These are phyloP conservation scores for Phortica okadai DNA, from an alignment of 2,888 invertebrate genomes.

Conservation along the genomic window DNA sequence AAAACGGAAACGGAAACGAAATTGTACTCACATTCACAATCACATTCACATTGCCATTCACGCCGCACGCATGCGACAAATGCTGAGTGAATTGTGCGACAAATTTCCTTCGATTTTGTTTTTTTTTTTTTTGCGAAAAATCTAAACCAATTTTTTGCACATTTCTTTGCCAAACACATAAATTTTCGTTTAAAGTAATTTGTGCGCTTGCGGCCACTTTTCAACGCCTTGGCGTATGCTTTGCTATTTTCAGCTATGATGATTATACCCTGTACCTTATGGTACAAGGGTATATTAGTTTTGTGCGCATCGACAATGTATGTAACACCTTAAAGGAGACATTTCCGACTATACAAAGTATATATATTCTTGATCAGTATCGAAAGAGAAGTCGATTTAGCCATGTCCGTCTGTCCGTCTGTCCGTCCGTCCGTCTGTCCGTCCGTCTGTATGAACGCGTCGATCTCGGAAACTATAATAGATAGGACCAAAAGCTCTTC, in stretches of 20 bases:
- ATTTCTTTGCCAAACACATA: neutral
- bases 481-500: no score
- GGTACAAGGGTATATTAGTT: no score
- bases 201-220: constrained; percentile 34
- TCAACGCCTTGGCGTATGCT: constrained; percentile 18
- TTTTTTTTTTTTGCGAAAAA: neutral
- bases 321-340: no score
- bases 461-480: no score
- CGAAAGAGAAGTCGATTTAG: no score
- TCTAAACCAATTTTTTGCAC: neutral
- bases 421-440: no score
- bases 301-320: no score
- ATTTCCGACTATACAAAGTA: no score
- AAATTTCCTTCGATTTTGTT: neutral
- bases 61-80: neutral
- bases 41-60: no score
- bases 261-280: neutral
- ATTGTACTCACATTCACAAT: neutral
- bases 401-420: no score
- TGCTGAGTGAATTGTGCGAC: neutral
- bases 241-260: neutral
- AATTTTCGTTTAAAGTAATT: constrained; percentile 39
- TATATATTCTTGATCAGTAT: no score
- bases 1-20: constrained; percentile 31
- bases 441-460: no score